phyloP scores from a whole-genome alignment of 2,888 invertebrate species.

The Strigamia transsilvanica region DNA sequence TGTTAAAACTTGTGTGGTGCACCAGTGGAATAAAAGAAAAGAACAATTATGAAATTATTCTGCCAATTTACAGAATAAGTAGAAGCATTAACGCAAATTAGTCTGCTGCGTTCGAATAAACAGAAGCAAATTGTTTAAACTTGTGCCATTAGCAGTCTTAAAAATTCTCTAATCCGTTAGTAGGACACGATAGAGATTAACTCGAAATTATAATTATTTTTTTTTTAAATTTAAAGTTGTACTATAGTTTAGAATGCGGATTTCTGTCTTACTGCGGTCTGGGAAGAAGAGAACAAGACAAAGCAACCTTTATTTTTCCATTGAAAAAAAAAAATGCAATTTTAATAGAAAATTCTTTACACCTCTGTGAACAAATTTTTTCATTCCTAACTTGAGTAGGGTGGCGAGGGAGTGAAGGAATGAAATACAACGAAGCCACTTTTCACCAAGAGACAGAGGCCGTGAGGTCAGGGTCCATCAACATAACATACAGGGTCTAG shows the following conservation, averaged over 20 bases:
- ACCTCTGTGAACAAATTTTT: slow-evolving; percentile 10
- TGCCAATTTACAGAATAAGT: slow-evolving; percentile 47
- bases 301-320: background rate
- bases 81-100: slow-evolving; percentile 33
- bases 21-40: slow-evolving; percentile 17
- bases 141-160: background rate
- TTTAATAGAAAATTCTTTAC: slow-evolving; percentile 9
- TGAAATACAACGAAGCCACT: slow-evolving; percentile 49
- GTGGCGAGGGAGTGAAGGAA: slow-evolving; percentile 26
- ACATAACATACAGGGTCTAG: slow-evolving; percentile 49
- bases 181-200: background rate
- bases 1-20: slow-evolving; percentile 43
- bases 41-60: slow-evolving; percentile 46
- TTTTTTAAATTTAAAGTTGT: background rate
- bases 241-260: background rate
- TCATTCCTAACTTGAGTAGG: slow-evolving; percentile 17
- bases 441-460: slow-evolving; percentile 45
- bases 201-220: too few species aligned
- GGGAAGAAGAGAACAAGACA: background rate
- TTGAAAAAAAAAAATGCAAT: background rate
- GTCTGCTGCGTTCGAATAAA: slow-evolving; percentile 35
- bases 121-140: slow-evolving; percentile 37
- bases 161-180: slow-evolving; percentile 12
- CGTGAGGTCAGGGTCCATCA: slow-evolving; percentile 45
- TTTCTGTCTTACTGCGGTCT: background rate